Evolutionary conservation across 2,797 vertebrate species (phyloP), one percentile per base, ranked within the genome.

Genomic region (Melanotaenia boesemani): DNA sequence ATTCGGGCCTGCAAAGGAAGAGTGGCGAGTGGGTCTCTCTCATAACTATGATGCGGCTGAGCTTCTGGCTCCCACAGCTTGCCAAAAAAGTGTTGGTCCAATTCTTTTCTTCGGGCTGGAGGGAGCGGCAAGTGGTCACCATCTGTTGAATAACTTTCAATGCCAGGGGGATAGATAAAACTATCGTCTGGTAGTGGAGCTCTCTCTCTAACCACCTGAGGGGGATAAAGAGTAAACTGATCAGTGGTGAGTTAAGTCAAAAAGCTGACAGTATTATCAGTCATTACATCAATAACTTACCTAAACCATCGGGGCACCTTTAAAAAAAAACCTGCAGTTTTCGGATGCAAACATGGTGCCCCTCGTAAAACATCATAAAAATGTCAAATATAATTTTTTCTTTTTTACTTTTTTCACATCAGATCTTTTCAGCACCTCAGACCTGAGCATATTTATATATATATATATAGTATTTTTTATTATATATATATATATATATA

Each of bases 91-190:
- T 8, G 73, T 7, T 74, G 67, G 63, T 97, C 95, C 68, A 97
- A 83, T 28, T 96, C 95, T 57, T 52, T 84, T 12, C 89, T 87
- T 26, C 94, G 82, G 1, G 89, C 66, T 4, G 15, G 50, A 3
- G 96, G 94, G 67, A 96, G 66, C 3, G 96, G 95, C 70, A 97
- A 91, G 87, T 96, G 94, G 70, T 95, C 90, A 0, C 85, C 92
- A 84, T 97, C 86, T 0, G 83, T 91, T 0, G 95, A 96, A 85
- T 95, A 97, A 7, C 44, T 24, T 44, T 90, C 88, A 24, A 96
- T 90, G 37, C 90, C 93, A 0, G 90, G 83, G 5, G 96, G 95
- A 28, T 95, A 89, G 0, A 92, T 91, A 3, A 93, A 92, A 57
- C 36, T 30, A 1, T 96, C 96, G 20, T 94, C 85, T 1, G 87